phyloP scores from a whole-genome alignment of 2,888 invertebrate species.

The Barypeithes pellucidus region DNA sequence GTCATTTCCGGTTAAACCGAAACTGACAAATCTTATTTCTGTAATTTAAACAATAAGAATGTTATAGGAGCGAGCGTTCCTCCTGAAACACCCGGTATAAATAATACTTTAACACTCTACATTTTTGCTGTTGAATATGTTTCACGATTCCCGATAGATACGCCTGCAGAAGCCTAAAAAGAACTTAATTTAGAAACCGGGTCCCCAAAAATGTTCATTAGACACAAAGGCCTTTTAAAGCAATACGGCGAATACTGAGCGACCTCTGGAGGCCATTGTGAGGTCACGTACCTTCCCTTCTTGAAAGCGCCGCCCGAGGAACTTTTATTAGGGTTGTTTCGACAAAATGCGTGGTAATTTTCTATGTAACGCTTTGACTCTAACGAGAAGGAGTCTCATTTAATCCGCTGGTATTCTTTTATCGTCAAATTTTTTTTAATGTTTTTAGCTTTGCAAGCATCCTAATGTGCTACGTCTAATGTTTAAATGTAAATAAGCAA shows the following conservation, averaged over 20 bases:
- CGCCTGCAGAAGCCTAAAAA: constrained; percentile 6
- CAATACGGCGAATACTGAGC: constrained; percentile 28
- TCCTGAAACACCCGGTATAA: no score
- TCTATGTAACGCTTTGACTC: constrained; percentile 34
- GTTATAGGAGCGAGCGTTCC: no score
- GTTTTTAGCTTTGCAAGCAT: constrained; percentile 3
- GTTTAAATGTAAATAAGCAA: not conserved
- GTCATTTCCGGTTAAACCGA: no score
- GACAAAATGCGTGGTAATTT: constrained; percentile 39
- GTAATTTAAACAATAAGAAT: no score
- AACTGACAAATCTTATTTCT: no score
- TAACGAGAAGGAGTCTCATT: constrained; percentile 22
- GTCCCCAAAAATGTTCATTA: constrained; percentile 28
- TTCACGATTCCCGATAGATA: not conserved
- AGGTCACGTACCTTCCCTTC: constrained; percentile 45
- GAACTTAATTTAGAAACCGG: constrained; percentile 18
- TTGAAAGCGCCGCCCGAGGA: constrained; percentile 38
- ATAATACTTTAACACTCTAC: not conserved
- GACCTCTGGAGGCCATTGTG: constrained; percentile 30
- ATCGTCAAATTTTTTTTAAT: constrained; percentile 15
- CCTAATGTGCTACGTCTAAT: constrained; percentile 6
- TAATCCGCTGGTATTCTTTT: constrained; percentile 23
- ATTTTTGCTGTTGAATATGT: not conserved
- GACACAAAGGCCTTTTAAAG: constrained; percentile 32
- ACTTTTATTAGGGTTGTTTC: constrained; percentile 45